These are phyloP conservation scores for Drosophila mettleri DNA, from an alignment of 2,888 invertebrate genomes.

Conservation along the genomic window DNA sequence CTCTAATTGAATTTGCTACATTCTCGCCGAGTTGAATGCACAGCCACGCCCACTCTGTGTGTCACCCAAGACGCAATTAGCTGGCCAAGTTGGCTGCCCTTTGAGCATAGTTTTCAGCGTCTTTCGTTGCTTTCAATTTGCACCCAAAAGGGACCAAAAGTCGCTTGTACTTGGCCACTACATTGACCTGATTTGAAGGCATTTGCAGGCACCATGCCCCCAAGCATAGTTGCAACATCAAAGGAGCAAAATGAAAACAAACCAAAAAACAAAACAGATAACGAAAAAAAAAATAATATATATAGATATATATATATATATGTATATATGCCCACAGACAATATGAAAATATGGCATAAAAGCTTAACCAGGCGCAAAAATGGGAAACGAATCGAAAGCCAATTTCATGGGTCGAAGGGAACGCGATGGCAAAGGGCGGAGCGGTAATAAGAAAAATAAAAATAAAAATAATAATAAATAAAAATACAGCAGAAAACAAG, in stretches of 20 bases:
- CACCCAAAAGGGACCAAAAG: conserved; percentile 19
- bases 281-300: not conserved
- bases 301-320: not conserved
- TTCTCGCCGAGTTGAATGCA: conserved; percentile 13
- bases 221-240: conserved; percentile 32
- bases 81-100: conserved; percentile 35
- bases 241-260: conserved; percentile 17
- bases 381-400: conserved; percentile 72
- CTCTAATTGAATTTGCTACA: conserved; percentile 64
- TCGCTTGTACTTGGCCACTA: conserved; percentile 23
- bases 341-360: conserved; percentile 59
- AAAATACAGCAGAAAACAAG: conserved; percentile 1
- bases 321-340: conserved; percentile 17
- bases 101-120: conserved; percentile 24
- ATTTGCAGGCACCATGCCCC: conserved; percentile 10
- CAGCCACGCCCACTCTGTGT: conserved; percentile 40
- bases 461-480: conserved; percentile 16
- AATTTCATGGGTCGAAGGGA: conserved; percentile 52
- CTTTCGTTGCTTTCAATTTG: conserved; percentile 30
- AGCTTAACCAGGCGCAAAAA: conserved; percentile 63
- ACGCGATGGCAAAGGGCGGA: not conserved
- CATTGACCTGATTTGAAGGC: conserved; percentile 50
- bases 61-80: conserved; percentile 43
- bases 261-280: not conserved
- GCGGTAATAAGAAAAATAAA: conserved; percentile 36